Percentiles rank a stretch among this genome's conserved stretches.
Evolutionary conservation across 2,113 vertebrate species (phyloP).

Genomic region (Callopanchax toddi): DNA sequence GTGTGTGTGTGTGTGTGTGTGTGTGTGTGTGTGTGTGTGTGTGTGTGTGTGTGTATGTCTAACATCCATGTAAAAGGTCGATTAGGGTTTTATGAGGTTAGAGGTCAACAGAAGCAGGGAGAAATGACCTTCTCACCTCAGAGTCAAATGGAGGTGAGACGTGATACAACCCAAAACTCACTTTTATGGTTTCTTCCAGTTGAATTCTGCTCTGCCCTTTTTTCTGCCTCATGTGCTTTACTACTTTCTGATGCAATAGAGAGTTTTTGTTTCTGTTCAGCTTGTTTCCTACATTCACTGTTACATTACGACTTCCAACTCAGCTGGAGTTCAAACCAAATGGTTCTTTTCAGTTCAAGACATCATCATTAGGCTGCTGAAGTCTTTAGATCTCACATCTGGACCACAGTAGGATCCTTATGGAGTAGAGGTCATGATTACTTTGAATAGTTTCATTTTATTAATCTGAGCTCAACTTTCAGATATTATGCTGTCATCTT

Average conservation of each 20-base stretch:
- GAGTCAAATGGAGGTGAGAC: conserved; percentile 56
- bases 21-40: conserved; percentile 32
- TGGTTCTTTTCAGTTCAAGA: conserved; percentile 5
- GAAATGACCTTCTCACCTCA: conserved; percentile 38
- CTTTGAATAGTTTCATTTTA: conserved; percentile 3
- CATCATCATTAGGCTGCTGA: conserved; percentile 27
- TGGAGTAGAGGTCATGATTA: conserved; percentile 27
- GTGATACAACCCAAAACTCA: conserved; percentile 43
- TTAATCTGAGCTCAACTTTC: neutral
- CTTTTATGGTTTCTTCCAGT: conserved; percentile 55
- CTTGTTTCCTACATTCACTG: conserved; percentile 19
- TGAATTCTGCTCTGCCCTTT: conserved; percentile 23
- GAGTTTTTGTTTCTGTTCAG: conserved; percentile 1
- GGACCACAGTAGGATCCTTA: conserved; percentile 8
- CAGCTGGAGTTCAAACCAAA: conserved; percentile 15
- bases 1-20: no score
- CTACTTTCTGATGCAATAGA: neutral
- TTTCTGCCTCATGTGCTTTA: neutral
- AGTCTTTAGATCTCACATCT: conserved; percentile 30
- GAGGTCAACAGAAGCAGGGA: conserved; percentile 66
- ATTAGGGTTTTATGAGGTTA: conserved; percentile 72
- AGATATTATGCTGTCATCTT: neutral
- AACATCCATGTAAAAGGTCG: conserved; percentile 66
- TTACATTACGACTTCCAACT: conserved; percentile 11
- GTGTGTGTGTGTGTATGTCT: conserved; percentile 5